Evolutionary conservation across 64 coral and sea anemone genomes (phyloP), one percentile per base, ranked within the genome.

Genomic region (Montipora foliosa): DNA sequence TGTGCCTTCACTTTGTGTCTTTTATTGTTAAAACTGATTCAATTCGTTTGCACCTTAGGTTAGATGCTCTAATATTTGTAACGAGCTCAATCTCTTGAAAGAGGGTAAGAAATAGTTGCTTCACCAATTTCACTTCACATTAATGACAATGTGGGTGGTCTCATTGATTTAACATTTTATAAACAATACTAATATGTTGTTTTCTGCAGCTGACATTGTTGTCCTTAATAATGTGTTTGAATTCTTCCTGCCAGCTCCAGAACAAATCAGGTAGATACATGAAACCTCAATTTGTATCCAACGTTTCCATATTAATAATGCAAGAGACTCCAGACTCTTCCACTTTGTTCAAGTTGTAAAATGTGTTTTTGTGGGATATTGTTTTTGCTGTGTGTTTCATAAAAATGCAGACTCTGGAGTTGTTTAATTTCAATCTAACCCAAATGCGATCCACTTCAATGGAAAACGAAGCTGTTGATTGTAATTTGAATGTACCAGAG

Each of bases 221-320:
- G 76, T 98, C 61, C 68, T 98, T 1, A 95, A 98, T 62, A 98
- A 98, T 75, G 90, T 92, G 5, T 98, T 98, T 89, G 93, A 98
- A 59, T 98, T 95, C 80, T 98, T 98, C 73, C 62, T 93, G 73
- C 75, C 93, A 52, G 61, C 11, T 75, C 80, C 90, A 64, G 79
- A 92, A 64, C 96, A 98, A 84, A 92, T 82, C 49, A 98, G 93
- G 96, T 98, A 92, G 24, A 29, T 53, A 16, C 52, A 69, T 6
- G 4, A 20, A 37, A 68, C 12, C 12, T 13, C 13, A 68, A 5
- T 17, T 68, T 37, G 37, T 57, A 57, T 57, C 53, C 53, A 37
- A 37, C 37, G 0, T 37, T 37, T 37, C 37, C 37, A 37, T 37
- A 2, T 37, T 37, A 37, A 37, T 37, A 37, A 37, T 37, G 37